Evolutionary conservation across 2,888 invertebrate genomes (phyloP), one percentile per base, ranked within the genome.

Genomic region (Spodoptera littoralis): DNA sequence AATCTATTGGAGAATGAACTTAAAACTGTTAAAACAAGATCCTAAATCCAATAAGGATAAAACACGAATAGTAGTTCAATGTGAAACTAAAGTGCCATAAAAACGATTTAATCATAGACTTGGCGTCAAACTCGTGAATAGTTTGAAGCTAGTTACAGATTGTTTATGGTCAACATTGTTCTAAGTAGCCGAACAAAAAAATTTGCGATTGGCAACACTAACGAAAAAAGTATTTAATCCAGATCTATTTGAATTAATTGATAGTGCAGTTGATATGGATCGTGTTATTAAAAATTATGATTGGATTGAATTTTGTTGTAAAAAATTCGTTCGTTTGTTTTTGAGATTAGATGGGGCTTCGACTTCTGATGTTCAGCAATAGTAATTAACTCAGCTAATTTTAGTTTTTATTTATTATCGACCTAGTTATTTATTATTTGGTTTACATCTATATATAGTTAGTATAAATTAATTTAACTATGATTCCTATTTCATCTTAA

Each of bases 71-170:
- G 42, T 22, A 36, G 43, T 8, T 58, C 24, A 0, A 8, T 51
- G 42, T 44, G 46, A 43, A 66, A 71, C 65, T 68, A 64, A 71
- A 77, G 62, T 70, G 69, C 60, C 73, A 84, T 70, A 90, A 90
- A 90, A 91, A 90, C 88, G 83, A 91, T 90, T 85, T 90, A 91
- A 91, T 90, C 75, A 89, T 80, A 88, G 82, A 80, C 84, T 81
- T 56, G 62, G 73, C 73, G 76, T 74, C 67, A 70, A 80, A 76
- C 79, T 76, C 75, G 66, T 56, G 73, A 81, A 76, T 73, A 68
- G 72, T 83, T 81, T 62, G 55, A 57, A 79, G 69, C 80, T 67
- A 70, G 80, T 80, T 77, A 64, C 50, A 60, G 72, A 73, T 80
- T 79, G 73, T 60, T 69, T 72, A 65, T 73, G 70, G 67, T 84